Percentiles rank a stretch among this genome's conserved stretches.
These are phyloP conservation scores for Cyanoderma ruficeps DNA, from an alignment of 2,113 vertebrate genomes.

Conservation along the genomic window DNA sequence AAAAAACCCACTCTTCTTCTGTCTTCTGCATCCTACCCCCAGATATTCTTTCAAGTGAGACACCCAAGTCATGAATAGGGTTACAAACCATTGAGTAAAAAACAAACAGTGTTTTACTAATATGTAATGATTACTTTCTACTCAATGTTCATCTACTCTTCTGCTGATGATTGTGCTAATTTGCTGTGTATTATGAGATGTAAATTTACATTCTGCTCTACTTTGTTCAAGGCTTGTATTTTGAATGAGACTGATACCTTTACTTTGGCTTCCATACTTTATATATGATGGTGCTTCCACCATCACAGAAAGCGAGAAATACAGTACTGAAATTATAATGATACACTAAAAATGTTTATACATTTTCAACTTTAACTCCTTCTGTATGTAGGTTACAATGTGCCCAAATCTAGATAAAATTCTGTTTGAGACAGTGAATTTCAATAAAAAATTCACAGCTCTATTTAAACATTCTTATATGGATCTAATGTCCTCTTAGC, in stretches of 20 bases:
- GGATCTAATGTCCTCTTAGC: background rate
- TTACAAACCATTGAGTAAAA: background rate
- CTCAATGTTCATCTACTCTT: background rate
- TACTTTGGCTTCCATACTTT: background rate
- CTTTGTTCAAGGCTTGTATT: background rate
- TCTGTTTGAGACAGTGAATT: background rate
- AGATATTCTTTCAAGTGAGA: background rate
- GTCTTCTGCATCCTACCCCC: background rate
- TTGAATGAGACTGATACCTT: background rate
- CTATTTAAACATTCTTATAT: background rate
- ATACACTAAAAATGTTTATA: background rate
- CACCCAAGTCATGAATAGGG: fast-evolving
- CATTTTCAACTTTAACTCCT: background rate
- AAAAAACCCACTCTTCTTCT: background rate
- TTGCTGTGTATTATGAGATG: background rate
- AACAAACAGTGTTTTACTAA: background rate
- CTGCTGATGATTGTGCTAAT: background rate
- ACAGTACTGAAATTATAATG: background rate
- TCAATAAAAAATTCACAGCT: background rate
- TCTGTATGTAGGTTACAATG: background rate
- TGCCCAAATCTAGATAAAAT: background rate
- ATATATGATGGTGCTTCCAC: background rate
- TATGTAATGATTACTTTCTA: background rate
- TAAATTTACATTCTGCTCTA: background rate
- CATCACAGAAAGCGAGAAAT: background rate